Conservation (phyloP, 1,140 invertebrate genomes). For the Amphibalanus amphitrite region DNA sequence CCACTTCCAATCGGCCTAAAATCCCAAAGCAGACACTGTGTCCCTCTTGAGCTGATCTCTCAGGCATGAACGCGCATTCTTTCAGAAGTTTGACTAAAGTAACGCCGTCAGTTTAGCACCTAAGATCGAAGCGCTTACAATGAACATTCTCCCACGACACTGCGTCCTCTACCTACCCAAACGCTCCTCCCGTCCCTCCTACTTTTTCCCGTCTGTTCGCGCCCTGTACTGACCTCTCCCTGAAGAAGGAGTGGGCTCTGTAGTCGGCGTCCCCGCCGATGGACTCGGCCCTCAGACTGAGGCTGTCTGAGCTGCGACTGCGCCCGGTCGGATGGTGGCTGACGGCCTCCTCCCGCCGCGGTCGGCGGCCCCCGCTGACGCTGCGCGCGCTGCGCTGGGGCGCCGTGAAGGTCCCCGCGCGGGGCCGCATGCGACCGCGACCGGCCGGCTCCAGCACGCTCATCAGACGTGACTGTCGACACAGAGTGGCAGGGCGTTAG, state of each 20-base stretch:
- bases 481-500: too few relatives aligned
- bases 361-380: background rate
- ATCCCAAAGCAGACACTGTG: too few relatives aligned
- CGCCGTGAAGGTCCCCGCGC: background rate
- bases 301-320: background rate
- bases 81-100: too few relatives aligned
- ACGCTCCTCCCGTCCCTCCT: slow-evolving; percentile 12
- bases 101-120: too few relatives aligned
- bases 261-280: slow-evolving; percentile 10
- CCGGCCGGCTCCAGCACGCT: background rate
- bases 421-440: too few relatives aligned
- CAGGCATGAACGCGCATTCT: too few relatives aligned
- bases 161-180: too few relatives aligned
- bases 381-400: slow-evolving; percentile 11
- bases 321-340: background rate
- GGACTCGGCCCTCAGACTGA: background rate
- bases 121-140: too few relatives aligned
- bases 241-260: slow-evolving; percentile 14
- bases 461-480: background rate
- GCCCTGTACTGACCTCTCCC: background rate
- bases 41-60: too few relatives aligned
- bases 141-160: too few relatives aligned
- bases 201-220: background rate
- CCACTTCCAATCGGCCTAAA: too few relatives aligned
- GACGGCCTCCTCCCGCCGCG: background rate